These are phyloP conservation scores for Stenurella melanura DNA, from an alignment of 2,888 invertebrate genomes.

Conservation along the genomic window DNA sequence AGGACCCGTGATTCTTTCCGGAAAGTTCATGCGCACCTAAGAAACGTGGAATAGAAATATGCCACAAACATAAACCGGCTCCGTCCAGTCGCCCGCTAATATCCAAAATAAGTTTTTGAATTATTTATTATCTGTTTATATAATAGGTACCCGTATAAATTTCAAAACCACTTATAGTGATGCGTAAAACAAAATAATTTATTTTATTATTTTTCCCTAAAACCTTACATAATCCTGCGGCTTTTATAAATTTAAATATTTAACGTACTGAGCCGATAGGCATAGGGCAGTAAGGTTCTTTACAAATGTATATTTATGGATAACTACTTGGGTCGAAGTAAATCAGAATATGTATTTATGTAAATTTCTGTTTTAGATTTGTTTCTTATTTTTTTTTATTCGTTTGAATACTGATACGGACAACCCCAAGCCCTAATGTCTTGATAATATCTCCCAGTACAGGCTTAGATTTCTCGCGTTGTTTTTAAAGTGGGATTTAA, in stretches of 20 bases:
- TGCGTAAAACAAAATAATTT: constrained; percentile 21
- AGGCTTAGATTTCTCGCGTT: neutral
- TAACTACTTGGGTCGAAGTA: constrained; percentile 57
- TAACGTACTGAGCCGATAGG: constrained; percentile 7
- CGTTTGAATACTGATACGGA: constrained; percentile 30
- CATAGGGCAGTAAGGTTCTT: constrained; percentile 21
- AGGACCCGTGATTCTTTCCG: too few relatives aligned
- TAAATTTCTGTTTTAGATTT: constrained; percentile 61
- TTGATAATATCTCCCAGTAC: constrained; percentile 10
- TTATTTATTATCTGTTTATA: constrained; percentile 33
- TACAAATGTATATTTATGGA: constrained; percentile 61
- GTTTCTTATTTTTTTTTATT: constrained; percentile 52
- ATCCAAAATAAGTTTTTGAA: constrained; percentile 13
- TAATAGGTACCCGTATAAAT: neutral
- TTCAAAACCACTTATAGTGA: neutral
- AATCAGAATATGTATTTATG: constrained; percentile 66
- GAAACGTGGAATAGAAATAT: too few relatives aligned
- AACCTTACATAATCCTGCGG: constrained; percentile 33
- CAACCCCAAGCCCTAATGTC: constrained; percentile 4
- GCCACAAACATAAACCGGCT: neutral
- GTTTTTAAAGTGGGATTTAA: neutral
- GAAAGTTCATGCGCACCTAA: too few relatives aligned
- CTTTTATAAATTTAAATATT: constrained; percentile 35
- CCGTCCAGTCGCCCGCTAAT: neutral
- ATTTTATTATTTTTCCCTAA: constrained; percentile 27